Evolutionary conservation across 2,113 vertebrate species (phyloP).

Genomic region (Pogonocichla stellata): DNA sequence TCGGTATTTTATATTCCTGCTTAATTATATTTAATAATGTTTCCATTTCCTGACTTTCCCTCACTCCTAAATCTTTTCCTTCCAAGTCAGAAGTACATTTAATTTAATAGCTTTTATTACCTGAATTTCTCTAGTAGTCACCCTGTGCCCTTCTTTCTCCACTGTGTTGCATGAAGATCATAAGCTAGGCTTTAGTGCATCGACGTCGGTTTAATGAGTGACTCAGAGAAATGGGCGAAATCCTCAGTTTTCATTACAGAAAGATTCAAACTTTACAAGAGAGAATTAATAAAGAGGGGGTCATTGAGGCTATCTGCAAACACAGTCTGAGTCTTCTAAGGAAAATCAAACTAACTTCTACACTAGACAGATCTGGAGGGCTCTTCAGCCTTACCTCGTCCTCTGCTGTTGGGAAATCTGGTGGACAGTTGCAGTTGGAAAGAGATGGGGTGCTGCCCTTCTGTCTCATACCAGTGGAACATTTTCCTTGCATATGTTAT

Average conservation of each 20-base stretch:
- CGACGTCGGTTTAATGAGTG: not conserved
- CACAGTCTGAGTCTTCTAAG: not conserved
- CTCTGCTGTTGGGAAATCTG: not conserved
- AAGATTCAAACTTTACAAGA: not conserved
- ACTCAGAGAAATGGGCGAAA: not conserved
- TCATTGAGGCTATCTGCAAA: not conserved
- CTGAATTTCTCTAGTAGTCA: not conserved
- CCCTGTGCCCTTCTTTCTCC: not conserved
- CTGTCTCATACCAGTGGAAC: fast-evolving
- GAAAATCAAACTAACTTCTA: not conserved
- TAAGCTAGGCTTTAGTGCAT: not conserved
- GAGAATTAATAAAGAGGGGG: not conserved
- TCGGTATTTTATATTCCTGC: not conserved
- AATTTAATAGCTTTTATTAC: not conserved
- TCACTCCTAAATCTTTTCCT: not conserved
- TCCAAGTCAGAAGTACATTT: not conserved
- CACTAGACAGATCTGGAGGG: not conserved
- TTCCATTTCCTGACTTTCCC: not conserved
- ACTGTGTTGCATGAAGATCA: not conserved
- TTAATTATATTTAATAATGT: not conserved
- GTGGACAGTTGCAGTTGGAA: not conserved
- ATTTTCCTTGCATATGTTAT: not conserved
- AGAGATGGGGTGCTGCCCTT: not conserved
- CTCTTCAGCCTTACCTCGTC: not conserved
- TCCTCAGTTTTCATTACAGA: not conserved